Percentiles rank a stretch among this genome's conserved stretches.
Evolutionary conservation across 2,888 invertebrate species (phyloP).

Genomic region (Apamea sordens): DNA sequence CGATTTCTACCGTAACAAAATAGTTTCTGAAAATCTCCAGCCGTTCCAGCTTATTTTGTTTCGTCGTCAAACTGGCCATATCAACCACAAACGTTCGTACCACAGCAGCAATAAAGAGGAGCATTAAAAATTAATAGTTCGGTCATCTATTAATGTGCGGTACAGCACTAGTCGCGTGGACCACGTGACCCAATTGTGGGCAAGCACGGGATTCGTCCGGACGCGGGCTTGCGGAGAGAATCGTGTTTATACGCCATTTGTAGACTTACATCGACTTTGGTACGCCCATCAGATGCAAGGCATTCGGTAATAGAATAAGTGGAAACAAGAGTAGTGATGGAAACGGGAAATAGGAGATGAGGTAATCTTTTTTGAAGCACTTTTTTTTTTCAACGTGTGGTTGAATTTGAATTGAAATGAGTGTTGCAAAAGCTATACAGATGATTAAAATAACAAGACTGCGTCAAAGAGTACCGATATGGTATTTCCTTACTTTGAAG

Average conservation of each 20-base stretch:
- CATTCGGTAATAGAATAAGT: background rate
- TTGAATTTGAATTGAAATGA: background rate
- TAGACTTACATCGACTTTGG: conserved; percentile 36
- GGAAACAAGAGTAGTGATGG: background rate
- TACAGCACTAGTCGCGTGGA: conserved; percentile 40
- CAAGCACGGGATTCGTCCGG: conserved; percentile 35
- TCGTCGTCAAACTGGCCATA: conserved; percentile 34
- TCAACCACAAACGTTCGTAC: conserved; percentile 39
- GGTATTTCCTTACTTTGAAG: background rate
- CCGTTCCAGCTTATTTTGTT: conserved; percentile 20
- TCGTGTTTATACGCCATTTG: conserved; percentile 49
- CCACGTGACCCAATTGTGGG: conserved; percentile 62
- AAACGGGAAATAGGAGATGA: background rate
- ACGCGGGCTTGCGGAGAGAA: conserved; percentile 30
- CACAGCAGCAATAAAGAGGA: conserved; percentile 46
- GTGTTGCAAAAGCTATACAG: background rate
- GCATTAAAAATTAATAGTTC: conserved; percentile 59
- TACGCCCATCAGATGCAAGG: conserved; percentile 30
- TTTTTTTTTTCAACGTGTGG: background rate
- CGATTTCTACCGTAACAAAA: background rate
- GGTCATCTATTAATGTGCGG: conserved; percentile 56
- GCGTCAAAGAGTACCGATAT: background rate
- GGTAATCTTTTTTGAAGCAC: background rate
- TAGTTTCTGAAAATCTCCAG: conserved; percentile 5
- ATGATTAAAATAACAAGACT: background rate